These are phyloP conservation scores for Platycnemis pennipes DNA, from an alignment of 2,888 invertebrate genomes.

Conservation along the genomic window DNA sequence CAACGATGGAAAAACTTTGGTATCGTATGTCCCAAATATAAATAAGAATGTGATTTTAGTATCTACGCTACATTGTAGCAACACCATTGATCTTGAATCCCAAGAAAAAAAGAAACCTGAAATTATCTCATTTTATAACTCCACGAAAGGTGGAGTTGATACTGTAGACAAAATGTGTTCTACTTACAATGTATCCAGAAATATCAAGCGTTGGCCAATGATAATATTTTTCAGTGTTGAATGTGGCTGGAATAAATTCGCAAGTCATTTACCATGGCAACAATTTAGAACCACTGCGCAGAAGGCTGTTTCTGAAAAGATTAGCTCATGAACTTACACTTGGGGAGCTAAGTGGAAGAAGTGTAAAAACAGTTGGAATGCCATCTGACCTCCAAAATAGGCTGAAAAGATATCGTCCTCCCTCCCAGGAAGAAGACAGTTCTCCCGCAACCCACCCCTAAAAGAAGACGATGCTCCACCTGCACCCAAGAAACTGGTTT, in stretches of 20 bases:
- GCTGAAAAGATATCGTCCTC: background rate
- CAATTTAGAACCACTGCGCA: background rate
- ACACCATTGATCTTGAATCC: too few relatives aligned
- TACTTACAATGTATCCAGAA: conserved; percentile 60
- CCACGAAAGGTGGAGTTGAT: conserved; percentile 66
- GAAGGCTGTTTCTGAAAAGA: background rate
- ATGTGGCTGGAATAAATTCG: conserved; percentile 39
- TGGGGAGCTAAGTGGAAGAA: background rate
- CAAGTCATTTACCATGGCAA: conserved; percentile 46
- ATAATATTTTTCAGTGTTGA: conserved; percentile 51
- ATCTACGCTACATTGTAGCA: background rate
- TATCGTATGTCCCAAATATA: conserved; percentile 52
- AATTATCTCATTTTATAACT: background rate
- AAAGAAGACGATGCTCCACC: background rate
- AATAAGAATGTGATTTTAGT: conserved; percentile 26
- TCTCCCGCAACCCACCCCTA: background rate
- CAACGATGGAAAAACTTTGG: background rate
- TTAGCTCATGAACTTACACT: background rate
- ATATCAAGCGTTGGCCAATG: conserved; percentile 52
- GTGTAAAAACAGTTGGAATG: background rate
- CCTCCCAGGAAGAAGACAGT: background rate
- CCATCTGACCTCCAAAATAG: background rate
- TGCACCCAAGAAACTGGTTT: background rate
- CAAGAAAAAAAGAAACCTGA: background rate
- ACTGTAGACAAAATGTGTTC: conserved; percentile 67